phyloP scores from a whole-genome alignment of 2,113 vertebrate genomes.

The Brienomyrus brachyistius region DNA sequence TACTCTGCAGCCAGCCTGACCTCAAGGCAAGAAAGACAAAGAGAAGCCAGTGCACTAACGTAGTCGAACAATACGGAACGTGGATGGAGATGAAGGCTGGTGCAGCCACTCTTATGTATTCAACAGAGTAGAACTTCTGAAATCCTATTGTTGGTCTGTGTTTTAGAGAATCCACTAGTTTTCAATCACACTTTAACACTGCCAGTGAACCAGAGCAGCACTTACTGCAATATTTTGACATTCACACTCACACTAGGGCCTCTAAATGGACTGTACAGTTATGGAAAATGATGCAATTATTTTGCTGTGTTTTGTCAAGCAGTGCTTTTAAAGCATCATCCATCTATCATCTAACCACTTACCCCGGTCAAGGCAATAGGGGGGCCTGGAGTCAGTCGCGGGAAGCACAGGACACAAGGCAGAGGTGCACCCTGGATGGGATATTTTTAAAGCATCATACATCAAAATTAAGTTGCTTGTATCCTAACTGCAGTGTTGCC shows the following conservation, averaged over 20 bases:
- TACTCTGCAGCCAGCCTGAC: background rate
- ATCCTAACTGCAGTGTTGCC: background rate
- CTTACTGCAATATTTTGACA: background rate
- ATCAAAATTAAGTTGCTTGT: slow-evolving; percentile 5
- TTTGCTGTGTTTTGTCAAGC: slow-evolving; percentile 1
- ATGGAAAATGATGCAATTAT: background rate
- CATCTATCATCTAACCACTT: background rate
- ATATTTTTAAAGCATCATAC: background rate
- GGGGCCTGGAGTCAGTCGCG: background rate
- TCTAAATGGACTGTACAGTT: background rate
- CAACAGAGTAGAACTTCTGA: background rate
- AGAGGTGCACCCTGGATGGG: background rate
- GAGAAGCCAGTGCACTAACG: background rate
- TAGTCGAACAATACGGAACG: background rate
- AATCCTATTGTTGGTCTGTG: background rate
- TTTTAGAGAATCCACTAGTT: background rate
- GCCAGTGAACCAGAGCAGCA: background rate
- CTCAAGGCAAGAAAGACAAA: background rate
- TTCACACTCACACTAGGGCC: background rate
- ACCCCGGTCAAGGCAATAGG: background rate
- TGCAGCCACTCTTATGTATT: background rate
- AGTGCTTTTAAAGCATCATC: background rate
- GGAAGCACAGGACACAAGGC: background rate
- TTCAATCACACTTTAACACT: background rate
- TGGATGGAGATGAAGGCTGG: background rate